Percentiles rank a stretch among this genome's conserved stretches.
Evolutionary conservation across 1,140 invertebrate species (phyloP).

Genomic region (Drosophila sturtevanti): DNA sequence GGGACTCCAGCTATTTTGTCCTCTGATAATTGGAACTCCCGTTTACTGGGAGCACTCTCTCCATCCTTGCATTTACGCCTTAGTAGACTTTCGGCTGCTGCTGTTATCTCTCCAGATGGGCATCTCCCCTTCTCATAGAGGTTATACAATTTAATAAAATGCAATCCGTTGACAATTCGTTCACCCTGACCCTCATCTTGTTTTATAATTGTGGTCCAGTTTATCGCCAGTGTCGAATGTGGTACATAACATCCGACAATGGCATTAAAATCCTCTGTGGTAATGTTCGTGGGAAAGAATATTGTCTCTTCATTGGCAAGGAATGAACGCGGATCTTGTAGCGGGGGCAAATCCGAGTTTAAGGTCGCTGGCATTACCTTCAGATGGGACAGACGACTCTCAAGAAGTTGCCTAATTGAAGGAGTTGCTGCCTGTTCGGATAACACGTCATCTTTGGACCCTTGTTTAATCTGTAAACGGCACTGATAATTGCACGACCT

Average conservation of each 20-base stretch:
- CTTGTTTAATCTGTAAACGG: constrained; percentile 42
- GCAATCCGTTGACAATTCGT: constrained; percentile 64
- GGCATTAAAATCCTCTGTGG: constrained; percentile 77
- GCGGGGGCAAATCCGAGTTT: constrained; percentile 43
- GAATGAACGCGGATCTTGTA: constrained; percentile 68
- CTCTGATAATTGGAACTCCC: constrained; percentile 57
- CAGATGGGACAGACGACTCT: constrained; percentile 57
- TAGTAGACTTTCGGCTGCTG: constrained; percentile 26
- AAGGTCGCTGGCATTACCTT: constrained; percentile 50
- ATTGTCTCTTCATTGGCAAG: constrained; percentile 74
- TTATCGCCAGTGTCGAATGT: constrained; percentile 70
- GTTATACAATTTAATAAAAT: constrained; percentile 75
- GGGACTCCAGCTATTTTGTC: constrained; percentile 10
- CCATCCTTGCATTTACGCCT: constrained; percentile 33
- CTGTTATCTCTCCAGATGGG: constrained; percentile 25
- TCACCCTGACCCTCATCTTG: constrained; percentile 33
- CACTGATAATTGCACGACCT: constrained; percentile 68
- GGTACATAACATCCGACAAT: constrained; percentile 58
- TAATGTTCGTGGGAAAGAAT: constrained; percentile 73
- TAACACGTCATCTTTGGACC: constrained; percentile 23
- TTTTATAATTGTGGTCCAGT: constrained; percentile 68
- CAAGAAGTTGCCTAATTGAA: constrained; percentile 49
- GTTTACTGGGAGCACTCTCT: constrained; percentile 21
- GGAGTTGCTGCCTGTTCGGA: constrained; percentile 32
- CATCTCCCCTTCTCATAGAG: constrained; percentile 68